Conservation (phyloP, 2,888 invertebrate genomes). For the Parascotia fuliginaria region DNA sequence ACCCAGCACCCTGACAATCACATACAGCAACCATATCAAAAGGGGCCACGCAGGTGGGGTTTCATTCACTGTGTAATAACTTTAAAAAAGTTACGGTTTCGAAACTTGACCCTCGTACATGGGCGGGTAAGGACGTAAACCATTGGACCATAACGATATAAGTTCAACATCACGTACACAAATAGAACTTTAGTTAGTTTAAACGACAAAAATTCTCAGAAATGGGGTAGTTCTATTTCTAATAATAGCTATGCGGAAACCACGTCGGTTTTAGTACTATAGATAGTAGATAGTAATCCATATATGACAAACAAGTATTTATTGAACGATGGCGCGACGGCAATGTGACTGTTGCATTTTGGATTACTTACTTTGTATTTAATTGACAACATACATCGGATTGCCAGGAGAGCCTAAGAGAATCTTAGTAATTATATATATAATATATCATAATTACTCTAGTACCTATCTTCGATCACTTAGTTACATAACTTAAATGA, state of each 20-base stretch:
- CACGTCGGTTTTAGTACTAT: background rate
- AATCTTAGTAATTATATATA: background rate
- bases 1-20: conserved; percentile 90
- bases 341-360: background rate
- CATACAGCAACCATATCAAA: background rate
- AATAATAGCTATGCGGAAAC: conserved; percentile 5
- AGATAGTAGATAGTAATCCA: background rate
- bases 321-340: background rate
- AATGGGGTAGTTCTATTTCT: conserved; percentile 10
- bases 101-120: background rate
- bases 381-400: too few relatives aligned
- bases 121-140: background rate
- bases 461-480: too few relatives aligned
- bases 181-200: background rate
- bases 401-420: background rate
- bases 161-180: background rate
- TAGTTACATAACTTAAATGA: too few relatives aligned
- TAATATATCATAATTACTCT: too few relatives aligned
- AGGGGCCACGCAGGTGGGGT: too few relatives aligned
- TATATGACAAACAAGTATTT: background rate
- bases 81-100: too few relatives aligned
- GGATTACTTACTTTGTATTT: background rate
- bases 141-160: background rate
- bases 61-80: too few relatives aligned
- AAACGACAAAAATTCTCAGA: background rate